Conservation (phyloP, 2,113 vertebrate genomes). For the Haemorhous mexicanus region DNA sequence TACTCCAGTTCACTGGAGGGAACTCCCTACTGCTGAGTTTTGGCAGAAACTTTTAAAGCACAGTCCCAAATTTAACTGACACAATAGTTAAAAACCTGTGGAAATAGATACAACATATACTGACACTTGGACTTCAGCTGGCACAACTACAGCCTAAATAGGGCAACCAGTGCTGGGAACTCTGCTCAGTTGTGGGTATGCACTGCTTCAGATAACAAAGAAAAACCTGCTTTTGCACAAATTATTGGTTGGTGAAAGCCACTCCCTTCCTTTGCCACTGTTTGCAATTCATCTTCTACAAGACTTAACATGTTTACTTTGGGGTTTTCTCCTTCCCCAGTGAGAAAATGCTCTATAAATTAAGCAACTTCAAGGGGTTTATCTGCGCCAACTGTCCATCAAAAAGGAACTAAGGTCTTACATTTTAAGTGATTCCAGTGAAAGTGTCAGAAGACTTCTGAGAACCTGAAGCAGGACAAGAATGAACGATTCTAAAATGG, state of each 20-base stretch:
- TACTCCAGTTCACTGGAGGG: not conserved
- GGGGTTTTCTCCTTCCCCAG: slow-evolving; percentile 7
- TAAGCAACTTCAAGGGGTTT: not conserved
- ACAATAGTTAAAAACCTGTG: not conserved
- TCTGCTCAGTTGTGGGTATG: not conserved
- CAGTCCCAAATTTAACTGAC: not conserved
- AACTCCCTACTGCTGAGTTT: not conserved
- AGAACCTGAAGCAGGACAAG: not conserved
- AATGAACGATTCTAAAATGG: not conserved
- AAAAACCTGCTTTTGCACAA: slow-evolving; percentile 11
- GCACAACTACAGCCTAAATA: not conserved
- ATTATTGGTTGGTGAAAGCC: slow-evolving; percentile 3
- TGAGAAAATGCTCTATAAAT: not conserved
- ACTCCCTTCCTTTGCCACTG: slow-evolving; percentile 8
- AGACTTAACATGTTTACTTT: slow-evolving; percentile 29
- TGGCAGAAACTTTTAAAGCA: not conserved
- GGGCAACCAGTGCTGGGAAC: not conserved
- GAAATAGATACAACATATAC: not conserved
- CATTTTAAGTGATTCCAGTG: not conserved
- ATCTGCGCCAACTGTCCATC: not conserved
- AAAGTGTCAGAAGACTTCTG: not conserved
- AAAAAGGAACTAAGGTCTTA: not conserved
- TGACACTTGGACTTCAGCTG: not conserved
- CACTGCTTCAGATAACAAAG: slow-evolving; percentile 4
- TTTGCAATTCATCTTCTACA: slow-evolving; percentile 20